These are phyloP conservation scores for Tetranychus urticae DNA, from an alignment of 1,140 invertebrate species.

Conservation along the genomic window DNA sequence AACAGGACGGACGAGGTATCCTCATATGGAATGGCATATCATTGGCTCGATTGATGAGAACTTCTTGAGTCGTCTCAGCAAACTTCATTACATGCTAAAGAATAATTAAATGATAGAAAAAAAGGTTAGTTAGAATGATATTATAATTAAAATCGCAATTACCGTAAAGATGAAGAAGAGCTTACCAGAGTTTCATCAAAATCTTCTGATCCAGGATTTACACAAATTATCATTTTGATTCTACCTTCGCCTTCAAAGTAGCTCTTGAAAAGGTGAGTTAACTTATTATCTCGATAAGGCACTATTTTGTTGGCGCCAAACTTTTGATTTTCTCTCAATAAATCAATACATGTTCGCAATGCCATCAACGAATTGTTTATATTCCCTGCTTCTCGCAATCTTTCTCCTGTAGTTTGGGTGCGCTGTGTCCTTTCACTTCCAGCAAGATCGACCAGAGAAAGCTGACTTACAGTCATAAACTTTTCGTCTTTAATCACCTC, in stretches of 20 bases:
- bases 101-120: constrained; percentile 1
- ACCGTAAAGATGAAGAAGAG: neutral
- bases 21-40: neutral
- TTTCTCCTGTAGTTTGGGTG: constrained; percentile 51
- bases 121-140: neutral
- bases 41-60: constrained; percentile 6
- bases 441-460: constrained; percentile 81
- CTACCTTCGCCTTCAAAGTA: constrained; percentile 93
- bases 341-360: constrained; percentile 66
- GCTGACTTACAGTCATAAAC: constrained; percentile 38
- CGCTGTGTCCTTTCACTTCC: constrained; percentile 69
- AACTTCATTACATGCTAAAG: constrained; percentile 83
- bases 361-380: constrained; percentile 71
- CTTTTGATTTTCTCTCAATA: constrained; percentile 66
- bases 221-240: constrained; percentile 87
- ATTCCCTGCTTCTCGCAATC: constrained; percentile 45
- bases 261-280: constrained; percentile 91
- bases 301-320: constrained; percentile 37
- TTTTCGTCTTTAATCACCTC: constrained; percentile 29
- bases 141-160: neutral
- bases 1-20: too few relatives aligned
- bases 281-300: constrained; percentile 78
- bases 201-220: constrained; percentile 72
- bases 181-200: constrained; percentile 69
- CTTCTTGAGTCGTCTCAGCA: constrained; percentile 74